These are phyloP conservation scores for Watsonalla binaria DNA, from an alignment of 2,888 invertebrate species.

Conservation along the genomic window DNA sequence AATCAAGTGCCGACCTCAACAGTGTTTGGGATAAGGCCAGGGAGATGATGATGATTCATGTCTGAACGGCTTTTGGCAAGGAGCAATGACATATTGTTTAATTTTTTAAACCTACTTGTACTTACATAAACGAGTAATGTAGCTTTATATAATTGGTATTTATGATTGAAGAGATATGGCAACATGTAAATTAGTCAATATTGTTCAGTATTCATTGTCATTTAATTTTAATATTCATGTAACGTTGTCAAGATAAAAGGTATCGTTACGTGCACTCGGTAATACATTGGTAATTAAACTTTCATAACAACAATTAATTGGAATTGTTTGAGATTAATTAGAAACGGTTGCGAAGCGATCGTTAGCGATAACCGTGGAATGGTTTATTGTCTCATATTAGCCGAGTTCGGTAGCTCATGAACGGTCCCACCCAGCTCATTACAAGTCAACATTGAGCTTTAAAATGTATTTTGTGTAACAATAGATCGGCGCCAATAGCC, in stretches of 20 bases:
- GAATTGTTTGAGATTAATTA: conserved; percentile 63
- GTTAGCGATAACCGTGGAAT: conserved; percentile 47
- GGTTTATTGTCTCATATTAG: conserved; percentile 50
- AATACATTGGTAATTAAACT: conserved; percentile 50
- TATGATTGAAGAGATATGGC: conserved; percentile 3
- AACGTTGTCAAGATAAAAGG: conserved; percentile 37
- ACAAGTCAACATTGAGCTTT: conserved; percentile 48
- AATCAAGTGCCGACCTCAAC: no score
- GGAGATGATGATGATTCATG: no score
- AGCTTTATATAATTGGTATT: not conserved
- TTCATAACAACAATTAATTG: conserved; percentile 65
- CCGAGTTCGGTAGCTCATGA: conserved; percentile 34
- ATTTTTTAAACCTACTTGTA: no score
- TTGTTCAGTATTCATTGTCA: conserved; percentile 21
- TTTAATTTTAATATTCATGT: conserved; percentile 41
- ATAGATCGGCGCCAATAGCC: conserved; percentile 58
- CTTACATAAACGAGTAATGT: no score
- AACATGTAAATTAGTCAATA: conserved; percentile 19
- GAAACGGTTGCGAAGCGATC: conserved; percentile 52
- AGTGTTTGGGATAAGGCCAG: no score
- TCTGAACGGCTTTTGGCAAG: no score
- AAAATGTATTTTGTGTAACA: conserved; percentile 63
- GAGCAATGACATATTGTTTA: no score
- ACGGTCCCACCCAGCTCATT: conserved; percentile 60
- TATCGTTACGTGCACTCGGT: conserved; percentile 37